Evolutionary conservation across 2,888 invertebrate species (phyloP).

Genomic region (Endomychus coccineus): DNA sequence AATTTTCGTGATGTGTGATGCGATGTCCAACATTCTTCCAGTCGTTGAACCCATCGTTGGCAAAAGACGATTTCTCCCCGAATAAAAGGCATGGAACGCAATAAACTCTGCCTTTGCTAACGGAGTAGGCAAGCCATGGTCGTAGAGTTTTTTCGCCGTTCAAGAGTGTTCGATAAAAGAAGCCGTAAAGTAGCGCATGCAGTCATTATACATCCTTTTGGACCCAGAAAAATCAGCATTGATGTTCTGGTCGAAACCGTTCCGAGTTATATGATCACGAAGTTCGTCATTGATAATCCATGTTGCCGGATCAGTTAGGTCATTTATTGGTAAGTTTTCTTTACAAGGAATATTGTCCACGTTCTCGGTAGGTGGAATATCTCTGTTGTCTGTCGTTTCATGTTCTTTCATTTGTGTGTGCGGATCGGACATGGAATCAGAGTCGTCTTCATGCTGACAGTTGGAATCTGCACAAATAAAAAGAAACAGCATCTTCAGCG

Average conservation of each 20-base stretch:
- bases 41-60: not conserved
- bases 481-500: no score
- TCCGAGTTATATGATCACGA: not conserved
- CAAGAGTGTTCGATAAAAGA: slow-evolving; percentile 1
- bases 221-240: not conserved
- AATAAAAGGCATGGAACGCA: slow-evolving; percentile 1
- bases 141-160: slow-evolving; percentile 3
- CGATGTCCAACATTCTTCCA: slow-evolving; percentile 1
- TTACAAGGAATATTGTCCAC: no score
- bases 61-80: not conserved
- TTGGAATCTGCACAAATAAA: no score
- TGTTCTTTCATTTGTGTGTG: no score
- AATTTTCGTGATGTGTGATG: not conserved
- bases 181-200: not conserved
- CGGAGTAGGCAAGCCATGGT: slow-evolving; percentile 1
- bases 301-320: no score
- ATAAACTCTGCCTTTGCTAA: not conserved
- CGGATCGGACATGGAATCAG: no score
- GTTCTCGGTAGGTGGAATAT: no score
- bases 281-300: no score
- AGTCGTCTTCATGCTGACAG: no score
- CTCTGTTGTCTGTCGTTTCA: no score
- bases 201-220: not conserved
- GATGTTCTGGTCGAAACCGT: not conserved
- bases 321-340: no score